These are phyloP conservation scores for Vannuccia rotundouncinata DNA, from an alignment of 2,888 invertebrate genomes.

Conservation along the genomic window DNA sequence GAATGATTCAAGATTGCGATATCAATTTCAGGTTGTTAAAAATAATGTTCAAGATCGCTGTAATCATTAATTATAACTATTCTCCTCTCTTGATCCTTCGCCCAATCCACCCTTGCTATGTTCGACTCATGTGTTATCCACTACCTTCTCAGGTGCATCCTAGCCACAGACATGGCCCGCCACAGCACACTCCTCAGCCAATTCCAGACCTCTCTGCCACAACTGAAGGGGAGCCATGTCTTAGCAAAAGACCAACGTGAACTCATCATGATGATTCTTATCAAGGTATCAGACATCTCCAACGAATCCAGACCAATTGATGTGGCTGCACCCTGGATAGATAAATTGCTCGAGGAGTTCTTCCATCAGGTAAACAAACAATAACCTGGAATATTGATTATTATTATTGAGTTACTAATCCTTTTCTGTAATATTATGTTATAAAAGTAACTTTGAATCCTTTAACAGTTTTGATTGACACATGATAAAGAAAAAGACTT, in stretches of 20 bases:
- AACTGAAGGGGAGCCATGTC: constrained; percentile 46
- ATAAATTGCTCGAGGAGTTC: constrained; percentile 57
- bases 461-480: no score
- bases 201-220: constrained; percentile 44
- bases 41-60: background rate
- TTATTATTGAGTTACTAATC: no score
- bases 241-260: constrained; percentile 50
- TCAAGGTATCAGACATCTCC: constrained; percentile 58
- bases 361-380: constrained; percentile 57
- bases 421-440: no score
- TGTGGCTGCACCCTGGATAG: constrained; percentile 57
- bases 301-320: constrained; percentile 57
- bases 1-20: no score
- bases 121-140: no score
- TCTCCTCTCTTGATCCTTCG: background rate
- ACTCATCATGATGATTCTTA: constrained; percentile 57
- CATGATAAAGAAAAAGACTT: no score
- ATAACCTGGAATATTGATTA: constrained; percentile 43
- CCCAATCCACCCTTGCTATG: background rate
- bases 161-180: constrained; percentile 57
- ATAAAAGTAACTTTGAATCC: no score
- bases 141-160: constrained; percentile 45
- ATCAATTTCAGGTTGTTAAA: no score
- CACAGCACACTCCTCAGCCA: constrained; percentile 55
- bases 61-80: background rate